Percentiles rank a stretch among this genome's conserved stretches.
phyloP scores from a whole-genome alignment of 2,888 invertebrate genomes.

The Caenorhabditis wallacei region DNA sequence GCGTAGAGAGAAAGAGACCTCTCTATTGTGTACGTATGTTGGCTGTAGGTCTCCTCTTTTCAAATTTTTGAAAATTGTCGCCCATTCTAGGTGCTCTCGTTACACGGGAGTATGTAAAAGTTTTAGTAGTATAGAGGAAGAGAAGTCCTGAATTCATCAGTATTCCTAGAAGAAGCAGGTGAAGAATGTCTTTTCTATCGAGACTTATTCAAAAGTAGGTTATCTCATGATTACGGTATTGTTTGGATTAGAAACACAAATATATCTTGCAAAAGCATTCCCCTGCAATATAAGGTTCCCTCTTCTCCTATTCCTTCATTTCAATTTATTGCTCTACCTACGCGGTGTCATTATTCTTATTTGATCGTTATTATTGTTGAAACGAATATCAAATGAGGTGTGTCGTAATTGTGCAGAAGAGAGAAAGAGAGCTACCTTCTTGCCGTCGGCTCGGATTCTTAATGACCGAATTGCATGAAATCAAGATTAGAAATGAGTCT shows the following conservation, averaged over 20 bases:
- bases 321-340: neutral
- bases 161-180: constrained; percentile 18
- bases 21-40: constrained; percentile 24
- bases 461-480: constrained; percentile 57
- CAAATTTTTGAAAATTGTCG: constrained; percentile 45
- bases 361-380: constrained; percentile 23
- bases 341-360: constrained; percentile 27
- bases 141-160: constrained; percentile 5
- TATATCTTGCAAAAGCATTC: neutral
- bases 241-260: neutral
- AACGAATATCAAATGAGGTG: constrained; percentile 55
- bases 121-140: neutral
- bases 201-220: constrained; percentile 58
- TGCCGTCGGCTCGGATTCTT: constrained; percentile 28
- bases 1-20: constrained; percentile 15
- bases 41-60: constrained; percentile 34
- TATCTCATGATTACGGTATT: neutral
- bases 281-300: neutral
- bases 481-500: constrained; percentile 35
- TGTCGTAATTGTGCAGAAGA: constrained; percentile 37
- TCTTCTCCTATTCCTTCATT: neutral
- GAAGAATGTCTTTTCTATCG: constrained; percentile 46
- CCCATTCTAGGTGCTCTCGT: constrained; percentile 26
- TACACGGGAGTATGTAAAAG: constrained; percentile 8
- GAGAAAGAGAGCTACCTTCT: constrained; percentile 6